Evolutionary conservation across 1,140 invertebrate species (phyloP).

Genomic region (Leucophenga varia): DNA sequence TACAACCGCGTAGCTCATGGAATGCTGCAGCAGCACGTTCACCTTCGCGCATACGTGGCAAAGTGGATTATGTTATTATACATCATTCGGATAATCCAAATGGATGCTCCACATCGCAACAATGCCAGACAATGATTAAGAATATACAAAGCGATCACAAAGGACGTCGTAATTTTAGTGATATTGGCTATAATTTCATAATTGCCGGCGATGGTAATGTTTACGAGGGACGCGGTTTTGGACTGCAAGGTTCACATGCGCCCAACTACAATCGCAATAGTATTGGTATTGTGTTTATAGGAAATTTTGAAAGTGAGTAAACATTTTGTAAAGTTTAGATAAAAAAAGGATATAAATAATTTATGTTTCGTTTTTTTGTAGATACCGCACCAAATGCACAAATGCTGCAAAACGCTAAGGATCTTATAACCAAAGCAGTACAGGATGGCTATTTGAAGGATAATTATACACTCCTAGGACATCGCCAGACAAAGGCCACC

Average conservation of each 20-base stretch:
- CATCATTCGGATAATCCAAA: slow-evolving; percentile 69
- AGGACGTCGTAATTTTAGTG: slow-evolving; percentile 64
- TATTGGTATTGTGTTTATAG: slow-evolving; percentile 68
- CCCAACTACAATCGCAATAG: slow-evolving; percentile 66
- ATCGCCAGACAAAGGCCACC: slow-evolving; percentile 68
- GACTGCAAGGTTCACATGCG: slow-evolving; percentile 66
- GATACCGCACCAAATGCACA: slow-evolving; percentile 57
- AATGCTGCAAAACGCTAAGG: slow-evolving; percentile 64
- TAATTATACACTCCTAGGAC: slow-evolving; percentile 62
- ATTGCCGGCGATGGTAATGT: slow-evolving; percentile 61
- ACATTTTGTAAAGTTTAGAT: not conserved
- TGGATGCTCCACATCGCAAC: slow-evolving; percentile 58
- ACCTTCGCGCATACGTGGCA: slow-evolving; percentile 35
- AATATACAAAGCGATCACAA: slow-evolving; percentile 63
- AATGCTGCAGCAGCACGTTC: slow-evolving; percentile 40
- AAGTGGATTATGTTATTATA: slow-evolving; percentile 72
- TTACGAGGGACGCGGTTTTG: slow-evolving; percentile 75
- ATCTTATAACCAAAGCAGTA: slow-evolving; percentile 66
- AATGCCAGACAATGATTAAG: slow-evolving; percentile 62
- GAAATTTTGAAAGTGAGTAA: slow-evolving; percentile 57
- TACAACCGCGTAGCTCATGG: slow-evolving; percentile 49
- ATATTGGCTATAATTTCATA: slow-evolving; percentile 69
- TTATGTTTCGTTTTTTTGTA: slow-evolving; percentile 11
- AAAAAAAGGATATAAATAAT: too few species aligned
- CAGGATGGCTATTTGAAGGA: slow-evolving; percentile 32